Evolutionary conservation across 2,888 invertebrate species (phyloP), one percentile per base, ranked within the genome.

Genomic region (Eurytoma californica): DNA sequence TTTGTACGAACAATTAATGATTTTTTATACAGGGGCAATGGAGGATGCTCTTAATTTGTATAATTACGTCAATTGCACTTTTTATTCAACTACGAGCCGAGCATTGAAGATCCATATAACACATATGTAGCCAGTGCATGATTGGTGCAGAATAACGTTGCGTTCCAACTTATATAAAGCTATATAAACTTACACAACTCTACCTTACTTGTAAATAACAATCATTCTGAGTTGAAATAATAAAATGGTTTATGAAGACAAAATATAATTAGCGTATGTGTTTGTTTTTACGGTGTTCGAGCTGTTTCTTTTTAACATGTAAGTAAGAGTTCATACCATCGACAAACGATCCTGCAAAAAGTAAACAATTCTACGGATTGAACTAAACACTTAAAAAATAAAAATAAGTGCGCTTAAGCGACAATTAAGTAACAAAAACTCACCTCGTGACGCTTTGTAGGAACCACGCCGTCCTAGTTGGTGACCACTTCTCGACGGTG

Each of bases 391-490:
- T 9, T 80, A 66, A 73, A 18, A 70, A 18, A 20, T 75, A 69
- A 70, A 47, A 70, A 3, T 53, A 61, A 75, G 61, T 77, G 65
- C 63, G 24, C 58, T 30, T n/a, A 76, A 73, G 65, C 72, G 47
- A 55, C 60, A 4, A 70, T 49, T 28, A 60, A 60, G 16, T n/a
- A 58, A 70, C 47, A 77, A 57, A 49, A 72, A 82, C 94, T 92
- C 91, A 96, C 96, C 96, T 94, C 96, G 92, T 85, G 96, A 96
- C 75, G 95, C 96, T 92, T 96, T 96, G 92, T 96, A 96, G 61
- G 96, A 96, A 91, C 96, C 95, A 86, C 96, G 94, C 53, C 96
- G 93, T 80, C 95, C 96, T 83, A 96, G 92, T 84, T 92, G 92
- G 84, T 92, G 92, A 83, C 91, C 91, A 86, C 94, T 94, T 85